Evolutionary conservation across 2,797 vertebrate genomes (phyloP), one percentile per base, ranked within the genome.

Genomic region (Cetoscarus ocellatus): DNA sequence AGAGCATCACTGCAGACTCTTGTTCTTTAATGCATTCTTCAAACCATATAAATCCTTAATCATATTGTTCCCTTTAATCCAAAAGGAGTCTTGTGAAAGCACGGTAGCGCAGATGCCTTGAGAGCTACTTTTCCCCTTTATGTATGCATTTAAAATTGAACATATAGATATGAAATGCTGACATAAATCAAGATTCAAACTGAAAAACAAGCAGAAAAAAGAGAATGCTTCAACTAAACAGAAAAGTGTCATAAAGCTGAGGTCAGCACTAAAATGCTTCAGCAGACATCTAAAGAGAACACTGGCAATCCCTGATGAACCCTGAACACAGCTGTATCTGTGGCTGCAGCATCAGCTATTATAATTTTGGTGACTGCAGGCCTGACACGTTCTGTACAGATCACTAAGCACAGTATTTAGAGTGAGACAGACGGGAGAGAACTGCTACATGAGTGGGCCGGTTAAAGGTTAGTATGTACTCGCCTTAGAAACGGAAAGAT

Each of bases 291-390:
- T 50, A 54, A 72, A 57, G 53, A 76, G 27, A 73, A 59, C 61
- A 27, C 61, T 67, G 73, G 40, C 57, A 39, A 67, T 84, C 86
- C 85, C 83, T 50, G 74, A 82, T 86, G 87, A 64, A 61, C 61
- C 70, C 63, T 61, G 81, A 84, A 54, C 84, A 59, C 86, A 90
- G 84, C 86, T 87, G 82, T 19, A 84, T 82, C 15, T 80, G 49
- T 54, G 17, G 40, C 67, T 80, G 84, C 80, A 85, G 50, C 53
- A 79, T 86, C 89, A 88, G 82, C 76, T n/a, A 43, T 61, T 70
- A 51, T 67, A 35, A 44, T 55, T 58, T 57, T 70, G 64, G 69
- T 73, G 79, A 80, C 69, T 64, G 61, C 74, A 54, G 58, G 56
- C 63, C 60, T 65, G 65, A 65, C 68, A 72, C 65, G 52, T 53